A percentile compares a stretch with the other conserved stretches of the same genome.
These are phyloP conservation scores for Schizotus pectinicornis DNA, from an alignment of 2,888 invertebrate genomes.

Conservation along the genomic window DNA sequence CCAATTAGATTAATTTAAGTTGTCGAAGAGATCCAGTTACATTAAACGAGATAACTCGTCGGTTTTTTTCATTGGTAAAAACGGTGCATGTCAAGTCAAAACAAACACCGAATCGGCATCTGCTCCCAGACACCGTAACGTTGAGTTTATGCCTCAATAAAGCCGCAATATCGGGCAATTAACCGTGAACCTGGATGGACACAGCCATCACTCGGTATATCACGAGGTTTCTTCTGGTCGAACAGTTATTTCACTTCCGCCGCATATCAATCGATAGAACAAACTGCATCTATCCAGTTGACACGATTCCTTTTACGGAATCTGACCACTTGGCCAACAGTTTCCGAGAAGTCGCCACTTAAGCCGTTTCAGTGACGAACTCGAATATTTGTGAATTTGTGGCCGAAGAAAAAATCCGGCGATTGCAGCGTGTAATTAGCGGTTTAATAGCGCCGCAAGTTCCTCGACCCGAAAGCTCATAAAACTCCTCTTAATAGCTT, in stretches of 20 bases:
- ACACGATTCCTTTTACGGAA: slow-evolving; percentile 18
- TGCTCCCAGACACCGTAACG: not conserved
- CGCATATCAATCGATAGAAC: slow-evolving; percentile 7
- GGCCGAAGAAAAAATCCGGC: not conserved
- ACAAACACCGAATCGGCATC: not conserved
- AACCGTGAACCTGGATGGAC: slow-evolving; percentile 14
- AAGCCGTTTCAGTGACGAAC: too few species aligned
- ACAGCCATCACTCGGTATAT: not conserved
- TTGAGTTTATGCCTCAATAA: slow-evolving; percentile 12
- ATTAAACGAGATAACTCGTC: too few species aligned
- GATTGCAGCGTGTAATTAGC: not conserved
- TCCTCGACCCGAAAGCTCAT: not conserved
- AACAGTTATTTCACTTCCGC: slow-evolving; percentile 10
- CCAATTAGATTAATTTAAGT: too few species aligned
- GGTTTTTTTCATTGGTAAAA: too few species aligned
- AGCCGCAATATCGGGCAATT: slow-evolving; percentile 13
- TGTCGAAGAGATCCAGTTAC: too few species aligned
- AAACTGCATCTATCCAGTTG: slow-evolving; percentile 8
- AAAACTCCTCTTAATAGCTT: not conserved
- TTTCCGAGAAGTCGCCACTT: not conserved
- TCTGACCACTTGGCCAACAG: not conserved
- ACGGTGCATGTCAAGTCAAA: not conserved
- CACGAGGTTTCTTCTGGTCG: not conserved
- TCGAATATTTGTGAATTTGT: too few species aligned
- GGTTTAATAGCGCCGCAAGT: not conserved